Base-by-base conservation (phyloP, 2,797 vertebrate genomes). In the Prionace glauca region DNA sequence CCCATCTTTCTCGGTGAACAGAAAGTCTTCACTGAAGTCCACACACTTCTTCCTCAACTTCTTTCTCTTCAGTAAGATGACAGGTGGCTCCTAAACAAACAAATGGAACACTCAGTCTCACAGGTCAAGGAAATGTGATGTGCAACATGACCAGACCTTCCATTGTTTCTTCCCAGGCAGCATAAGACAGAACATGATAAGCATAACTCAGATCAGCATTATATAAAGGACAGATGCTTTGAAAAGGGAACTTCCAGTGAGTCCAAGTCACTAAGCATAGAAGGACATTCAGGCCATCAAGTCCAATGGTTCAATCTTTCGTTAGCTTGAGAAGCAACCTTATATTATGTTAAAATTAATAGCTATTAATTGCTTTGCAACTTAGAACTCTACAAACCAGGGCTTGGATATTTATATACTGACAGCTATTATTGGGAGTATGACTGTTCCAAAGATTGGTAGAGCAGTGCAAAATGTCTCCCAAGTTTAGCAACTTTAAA, bases 1-100 rank as follows among this genome's bases (percentile, higher is more conserved):
- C 0, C 96, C 97, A 29, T 98, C 98, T 81, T 96, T 96, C 97
- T 99, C 99, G 0, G 97, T 98, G 96, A 99, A 99, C 95, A 98
- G 96, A 96, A 99, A 99, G 0, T 97, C 97, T 0, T 96, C 56
- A 14, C 97, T 98, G 96, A 99, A 99, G 96, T 98, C 98, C 0
- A 96, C 97, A 0, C 97, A 96, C 0, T 97, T 96, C 0, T 84
- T 97, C 95, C 97, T 96, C 71, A 98, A 98, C 96, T 97, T 98
- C 96, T 97, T 98, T 96, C 97, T 97, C 96, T 96, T 97, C 96
- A 98, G 96, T 41, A 95, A 56, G n/a, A 98, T 95, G 29, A 98
- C 97, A 12, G 97, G 96, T 96, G 96, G 96, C 0, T 98, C 98
- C 98, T 98, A 95, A 12, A 12, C 36, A 60, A 45, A 36, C 29